Conservation (phyloP, 2,113 vertebrate species). For the Pygoscelis antarcticus region DNA sequence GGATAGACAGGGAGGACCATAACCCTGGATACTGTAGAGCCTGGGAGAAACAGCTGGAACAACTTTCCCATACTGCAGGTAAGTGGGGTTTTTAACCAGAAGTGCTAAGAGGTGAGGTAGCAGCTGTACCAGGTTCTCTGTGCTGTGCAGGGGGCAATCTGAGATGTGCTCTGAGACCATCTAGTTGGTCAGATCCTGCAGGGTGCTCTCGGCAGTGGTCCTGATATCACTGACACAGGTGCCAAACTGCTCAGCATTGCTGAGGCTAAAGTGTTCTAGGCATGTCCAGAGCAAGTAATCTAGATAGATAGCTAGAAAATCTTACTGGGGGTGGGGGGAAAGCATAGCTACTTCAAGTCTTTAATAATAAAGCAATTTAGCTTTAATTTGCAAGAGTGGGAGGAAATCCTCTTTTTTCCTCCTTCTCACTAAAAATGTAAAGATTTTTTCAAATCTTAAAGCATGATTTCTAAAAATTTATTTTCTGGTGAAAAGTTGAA, state of each 20-base stretch:
- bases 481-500: neutral
- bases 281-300: neutral
- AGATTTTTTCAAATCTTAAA: neutral
- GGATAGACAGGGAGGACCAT: neutral
- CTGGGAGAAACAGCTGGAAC: neutral
- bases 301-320: neutral
- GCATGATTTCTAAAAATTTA: neutral
- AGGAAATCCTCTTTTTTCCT: neutral
- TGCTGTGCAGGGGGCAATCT: neutral
- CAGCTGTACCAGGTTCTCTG: neutral
- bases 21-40: neutral
- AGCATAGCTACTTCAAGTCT: neutral
- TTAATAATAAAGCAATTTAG: neutral
- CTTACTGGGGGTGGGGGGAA: neutral
- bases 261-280: neutral
- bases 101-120: neutral
- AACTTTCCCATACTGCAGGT: neutral
- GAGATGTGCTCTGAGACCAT: neutral
- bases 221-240: neutral
- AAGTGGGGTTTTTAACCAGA: neutral
- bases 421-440: neutral
- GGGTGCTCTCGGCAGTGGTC: neutral
- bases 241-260: neutral
- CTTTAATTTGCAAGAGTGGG: neutral
- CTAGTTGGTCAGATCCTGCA: neutral